Evolutionary conservation across 1,140 invertebrate genomes (phyloP), one percentile per base, ranked within the genome.

Genomic region (Coelopa frigida): DNA sequence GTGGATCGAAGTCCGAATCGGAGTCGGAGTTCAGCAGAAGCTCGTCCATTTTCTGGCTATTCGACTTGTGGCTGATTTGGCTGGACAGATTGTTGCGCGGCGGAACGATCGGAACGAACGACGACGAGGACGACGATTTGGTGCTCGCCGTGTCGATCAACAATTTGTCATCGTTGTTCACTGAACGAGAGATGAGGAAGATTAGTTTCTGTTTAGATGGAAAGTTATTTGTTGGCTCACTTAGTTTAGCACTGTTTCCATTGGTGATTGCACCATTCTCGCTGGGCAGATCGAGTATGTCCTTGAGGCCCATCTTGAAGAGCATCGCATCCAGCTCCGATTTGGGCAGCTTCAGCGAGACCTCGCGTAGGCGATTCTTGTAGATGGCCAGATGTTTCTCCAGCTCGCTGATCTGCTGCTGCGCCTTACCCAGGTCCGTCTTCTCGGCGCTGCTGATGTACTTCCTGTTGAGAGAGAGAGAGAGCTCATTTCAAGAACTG

Each of bases 21-120:
- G 87, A 83, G 62, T 89, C 85, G 10, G 76, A 78, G 60, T 89
- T 85, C 52, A 93, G 75, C 1, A 91, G 61, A 21, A 92, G 70
- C 50, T 86, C 88, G 70, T 92, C 87, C 44, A 88, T 72, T 71
- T 87, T 85, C 5, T 85, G 83, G 38, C 84, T 87, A 20, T 78
- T 72, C 46, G 84, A 82, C 49, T 75, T 75, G 27, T 68, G 53
- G 17, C 65, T 50, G 17, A 77, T 74, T 33, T 73, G 70, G 53
- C 77, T 79, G 50, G 82, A 77, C 46, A 80, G 72, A 53, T 75
- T 74, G 51, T 75, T 75, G 50, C 82, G 72, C 17, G 82, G 81
- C 49, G 82, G 82, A 44, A 83, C 77, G 40, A 82, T 81, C 11
- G 64, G 81, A 53, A 76, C 68, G 73, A 73, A 69, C 5, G 61